These are phyloP conservation scores for Drosophila teissieri DNA, from an alignment of 1,140 invertebrate species.

Conservation along the genomic window DNA sequence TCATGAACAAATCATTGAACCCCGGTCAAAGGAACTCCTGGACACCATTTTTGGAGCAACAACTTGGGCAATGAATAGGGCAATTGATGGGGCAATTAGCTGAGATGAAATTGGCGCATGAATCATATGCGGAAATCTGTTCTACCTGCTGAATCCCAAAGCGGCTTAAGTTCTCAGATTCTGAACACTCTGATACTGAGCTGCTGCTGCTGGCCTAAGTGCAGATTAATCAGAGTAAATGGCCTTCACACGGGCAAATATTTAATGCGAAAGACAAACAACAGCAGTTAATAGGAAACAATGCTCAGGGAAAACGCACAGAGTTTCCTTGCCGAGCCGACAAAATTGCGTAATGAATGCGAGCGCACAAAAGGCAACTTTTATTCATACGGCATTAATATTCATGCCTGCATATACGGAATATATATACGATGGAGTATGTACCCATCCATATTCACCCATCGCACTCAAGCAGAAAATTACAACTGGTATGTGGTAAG, in stretches of 20 bases:
- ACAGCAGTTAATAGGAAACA: slow-evolving; percentile 66
- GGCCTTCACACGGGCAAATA: slow-evolving; percentile 34
- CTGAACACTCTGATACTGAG: not conserved
- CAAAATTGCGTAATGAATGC: slow-evolving; percentile 52
- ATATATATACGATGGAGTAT: not conserved
- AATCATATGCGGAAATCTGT: slow-evolving; percentile 18
- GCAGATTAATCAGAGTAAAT: slow-evolving; percentile 74
- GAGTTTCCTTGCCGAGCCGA: slow-evolving; percentile 33
- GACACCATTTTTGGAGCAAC: not conserved
- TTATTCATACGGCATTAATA: slow-evolving; percentile 73
- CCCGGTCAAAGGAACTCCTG: slow-evolving; percentile 1
- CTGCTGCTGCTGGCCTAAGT: slow-evolving; percentile 46
- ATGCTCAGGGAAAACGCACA: slow-evolving; percentile 22
- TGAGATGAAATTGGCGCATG: slow-evolving; percentile 19
- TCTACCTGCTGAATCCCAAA: slow-evolving; percentile 15
- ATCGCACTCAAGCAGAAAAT: slow-evolving; percentile 54
- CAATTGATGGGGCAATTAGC: slow-evolving; percentile 38
- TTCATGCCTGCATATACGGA: slow-evolving; percentile 46
- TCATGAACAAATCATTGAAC: slow-evolving; percentile 36
- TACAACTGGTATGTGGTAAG: slow-evolving; percentile 68
- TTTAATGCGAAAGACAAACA: slow-evolving; percentile 36
- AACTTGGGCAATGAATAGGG: slow-evolving; percentile 12
- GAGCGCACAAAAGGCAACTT: slow-evolving; percentile 59
- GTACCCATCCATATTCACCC: slow-evolving; percentile 4
- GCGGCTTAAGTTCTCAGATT: slow-evolving; percentile 19